Percentiles rank a stretch among this genome's conserved stretches.
Conservation (phyloP, 2,797 vertebrate genomes). For the Trichosurus vulpecula region DNA sequence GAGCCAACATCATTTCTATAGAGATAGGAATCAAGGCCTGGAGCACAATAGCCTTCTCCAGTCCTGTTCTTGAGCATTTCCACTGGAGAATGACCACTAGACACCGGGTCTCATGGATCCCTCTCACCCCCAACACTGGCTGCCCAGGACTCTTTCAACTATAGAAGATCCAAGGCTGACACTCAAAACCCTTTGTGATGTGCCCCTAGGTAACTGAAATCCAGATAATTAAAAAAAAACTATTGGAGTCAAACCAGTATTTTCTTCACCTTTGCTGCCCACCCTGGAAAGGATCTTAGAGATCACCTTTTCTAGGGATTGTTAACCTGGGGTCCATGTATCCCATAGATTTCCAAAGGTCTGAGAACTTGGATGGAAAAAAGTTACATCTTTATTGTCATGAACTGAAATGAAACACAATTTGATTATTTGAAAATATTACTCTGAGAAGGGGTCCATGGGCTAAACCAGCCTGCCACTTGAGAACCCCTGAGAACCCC, state of each 20-base stretch:
- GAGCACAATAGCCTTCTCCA: background rate
- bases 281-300: background rate
- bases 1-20: background rate
- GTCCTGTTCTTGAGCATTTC: background rate
- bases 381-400: background rate
- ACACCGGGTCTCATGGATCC: background rate
- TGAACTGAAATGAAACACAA: background rate
- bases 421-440: background rate
- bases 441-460: background rate
- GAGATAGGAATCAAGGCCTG: conserved; percentile 12
- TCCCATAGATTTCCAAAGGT: background rate
- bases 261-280: background rate
- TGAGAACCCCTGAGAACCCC: too few species aligned
- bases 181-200: background rate
- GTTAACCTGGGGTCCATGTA: background rate
- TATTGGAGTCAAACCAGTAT: background rate
- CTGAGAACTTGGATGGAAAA: background rate
- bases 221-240: background rate
- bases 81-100: background rate
- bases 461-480: background rate
- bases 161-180: background rate
- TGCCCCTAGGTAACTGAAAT: background rate
- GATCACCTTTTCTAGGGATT: background rate
- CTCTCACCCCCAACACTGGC: background rate
- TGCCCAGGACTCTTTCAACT: background rate